Base-by-base conservation (phyloP, 2,888 invertebrate genomes). In the Drosophila setosimentum region DNA sequence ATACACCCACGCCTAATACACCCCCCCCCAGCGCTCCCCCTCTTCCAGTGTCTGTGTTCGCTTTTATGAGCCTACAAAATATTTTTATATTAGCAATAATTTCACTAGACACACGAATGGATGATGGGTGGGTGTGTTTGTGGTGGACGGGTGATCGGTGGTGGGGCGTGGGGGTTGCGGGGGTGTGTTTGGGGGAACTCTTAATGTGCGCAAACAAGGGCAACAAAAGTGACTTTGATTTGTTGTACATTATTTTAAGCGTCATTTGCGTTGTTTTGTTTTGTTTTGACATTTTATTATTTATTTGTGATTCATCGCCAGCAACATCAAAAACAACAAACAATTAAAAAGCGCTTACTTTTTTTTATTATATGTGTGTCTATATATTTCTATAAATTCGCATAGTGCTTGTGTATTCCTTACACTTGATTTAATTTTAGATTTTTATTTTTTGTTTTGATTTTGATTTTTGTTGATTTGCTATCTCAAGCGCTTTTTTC, bases 21-120 rank as follows among this genome's bases (percentile, higher is more conserved):
- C 54, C 53, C 35, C 65, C 45, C 55, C 33, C 45, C 30, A 35
- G 24, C 21, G 24, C 21, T 11, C 7, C 30, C n/a, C 30, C 24
- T n/a, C 42, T 32, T 45, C 10, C 45, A 48, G 69, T 76, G 68
- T 73, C 60, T 68, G 33, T 71, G 66, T 70, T 83, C 82, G 79
- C 82, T 90, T 91, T 91, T 91, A 92, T 76, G 92, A 85, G 85
- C 86, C 86, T 78, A 90, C 85, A 91, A 88, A 89, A 87, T 82
- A 82, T 88, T 91, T 84, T 91, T 90, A 91, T 91, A 86, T 87
- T 90, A 87, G 91, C 91, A 87, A 91, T 91, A 87, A 89, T 90
- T 90, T 90, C 79, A 86, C 86, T 78, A 82, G 82, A 76, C 87
- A 74, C 72, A 72, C 64, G 71, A 65, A 55, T 60, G 61, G 61